Evolutionary conservation across 1,140 invertebrate species (phyloP).

Genomic region (Leptonema lineaticorne): DNA sequence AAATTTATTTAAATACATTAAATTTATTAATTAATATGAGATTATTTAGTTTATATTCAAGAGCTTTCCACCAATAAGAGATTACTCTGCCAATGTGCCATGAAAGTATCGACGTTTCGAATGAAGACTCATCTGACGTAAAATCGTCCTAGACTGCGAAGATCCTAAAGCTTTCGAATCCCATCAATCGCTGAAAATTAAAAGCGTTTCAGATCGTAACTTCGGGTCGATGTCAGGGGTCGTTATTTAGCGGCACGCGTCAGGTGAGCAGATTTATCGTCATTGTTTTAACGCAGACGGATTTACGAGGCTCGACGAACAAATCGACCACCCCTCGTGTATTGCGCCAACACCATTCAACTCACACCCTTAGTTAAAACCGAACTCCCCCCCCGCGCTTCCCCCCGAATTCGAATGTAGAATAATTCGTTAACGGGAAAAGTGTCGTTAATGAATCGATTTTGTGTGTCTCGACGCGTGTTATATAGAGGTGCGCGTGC

Average conservation of each 20-base stretch:
- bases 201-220: slow-evolving; percentile 9
- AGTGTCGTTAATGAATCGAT: background rate
- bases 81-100: no score
- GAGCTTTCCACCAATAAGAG: no score
- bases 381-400: no score
- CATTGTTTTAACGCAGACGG: slow-evolving; percentile 19
- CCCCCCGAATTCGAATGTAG: no score
- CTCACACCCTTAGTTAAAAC: no score
- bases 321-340: background rate
- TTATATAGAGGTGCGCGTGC: background rate
- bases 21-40: no score
- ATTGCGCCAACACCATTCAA: no score
- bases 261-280: slow-evolving; percentile 15
- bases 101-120: no score
- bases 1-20: no score
- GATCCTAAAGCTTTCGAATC: background rate
- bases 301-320: slow-evolving; percentile 16
- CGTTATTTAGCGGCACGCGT: slow-evolving; percentile 18
- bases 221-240: background rate
- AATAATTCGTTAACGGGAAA: background rate
- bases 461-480: background rate
- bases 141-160: no score
- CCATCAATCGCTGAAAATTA: slow-evolving; percentile 8
- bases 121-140: no score
- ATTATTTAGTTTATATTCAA: no score